A percentile compares a stretch with the other conserved stretches of the same genome.
phyloP scores from a whole-genome alignment of 2,888 invertebrate species.

The Aleiodes alternator region DNA sequence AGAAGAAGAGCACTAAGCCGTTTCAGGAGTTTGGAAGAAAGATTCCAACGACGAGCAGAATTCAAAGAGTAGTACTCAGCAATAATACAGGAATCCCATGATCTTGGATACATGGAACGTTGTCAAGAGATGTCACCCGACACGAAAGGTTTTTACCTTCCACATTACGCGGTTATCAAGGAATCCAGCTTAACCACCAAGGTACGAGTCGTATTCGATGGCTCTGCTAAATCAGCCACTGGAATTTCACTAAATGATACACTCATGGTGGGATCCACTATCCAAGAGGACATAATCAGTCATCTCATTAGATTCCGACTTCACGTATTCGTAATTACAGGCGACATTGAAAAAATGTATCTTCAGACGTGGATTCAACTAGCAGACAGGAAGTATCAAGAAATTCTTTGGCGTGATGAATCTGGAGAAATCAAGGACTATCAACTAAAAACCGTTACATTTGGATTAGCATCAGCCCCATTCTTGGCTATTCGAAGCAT shows the following conservation, averaged over 20 bases:
- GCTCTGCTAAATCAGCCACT: constrained; percentile 55
- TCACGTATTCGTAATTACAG: constrained; percentile 56
- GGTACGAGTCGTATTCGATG: constrained; percentile 65
- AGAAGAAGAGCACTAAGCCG: constrained; percentile 38
- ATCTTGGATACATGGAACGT: constrained; percentile 50
- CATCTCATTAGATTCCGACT: constrained; percentile 57
- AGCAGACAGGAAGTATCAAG: constrained; percentile 57
- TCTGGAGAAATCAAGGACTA: not conserved
- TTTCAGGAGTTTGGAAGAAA: constrained; percentile 36
- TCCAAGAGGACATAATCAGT: constrained; percentile 56
- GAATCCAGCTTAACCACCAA: constrained; percentile 58
- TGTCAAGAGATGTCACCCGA: no score
- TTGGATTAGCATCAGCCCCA: constrained; percentile 48
- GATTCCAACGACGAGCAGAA: constrained; percentile 39
- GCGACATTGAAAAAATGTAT: constrained; percentile 66
- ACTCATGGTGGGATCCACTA: constrained; percentile 56
- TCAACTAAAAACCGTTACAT: constrained; percentile 48
- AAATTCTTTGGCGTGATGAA: constrained; percentile 61
- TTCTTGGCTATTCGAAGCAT: constrained; percentile 50
- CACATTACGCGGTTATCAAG: constrained; percentile 62
- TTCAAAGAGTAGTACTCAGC: constrained; percentile 36
- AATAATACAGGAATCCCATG: constrained; percentile 50
- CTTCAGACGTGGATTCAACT: constrained; percentile 52
- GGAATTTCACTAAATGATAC: constrained; percentile 61
- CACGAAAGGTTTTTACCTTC: constrained; percentile 55